phyloP scores from a whole-genome alignment of 2,113 vertebrate species.

The Mustelus asterias region DNA sequence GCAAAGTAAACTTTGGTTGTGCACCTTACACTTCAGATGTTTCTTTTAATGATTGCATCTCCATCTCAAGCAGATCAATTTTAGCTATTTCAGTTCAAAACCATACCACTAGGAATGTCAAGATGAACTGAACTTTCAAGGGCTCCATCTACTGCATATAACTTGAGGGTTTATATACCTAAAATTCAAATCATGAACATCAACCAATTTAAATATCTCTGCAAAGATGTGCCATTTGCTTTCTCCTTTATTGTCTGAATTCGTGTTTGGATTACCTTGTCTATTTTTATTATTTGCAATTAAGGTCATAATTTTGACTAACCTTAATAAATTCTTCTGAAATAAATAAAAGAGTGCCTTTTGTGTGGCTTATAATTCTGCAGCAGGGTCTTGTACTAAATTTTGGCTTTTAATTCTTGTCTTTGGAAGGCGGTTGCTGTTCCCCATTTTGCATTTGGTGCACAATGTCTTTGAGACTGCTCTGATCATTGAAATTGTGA shows the following conservation, averaged over 20 bases:
- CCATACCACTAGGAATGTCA: neutral
- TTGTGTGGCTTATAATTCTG: neutral
- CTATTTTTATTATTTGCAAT: neutral
- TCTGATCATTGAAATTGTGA: neutral
- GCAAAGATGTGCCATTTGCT: neutral
- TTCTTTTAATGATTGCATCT: neutral
- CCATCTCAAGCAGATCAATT: neutral
- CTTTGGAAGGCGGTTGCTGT: neutral
- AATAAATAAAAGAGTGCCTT: neutral
- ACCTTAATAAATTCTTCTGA: neutral
- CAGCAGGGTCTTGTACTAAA: neutral
- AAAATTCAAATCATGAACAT: neutral
- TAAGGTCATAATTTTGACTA: neutral
- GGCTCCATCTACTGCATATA: neutral
- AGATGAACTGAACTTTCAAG: neutral
- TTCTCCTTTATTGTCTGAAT: neutral
- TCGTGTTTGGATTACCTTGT: neutral
- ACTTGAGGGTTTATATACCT: neutral
- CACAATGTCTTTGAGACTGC: neutral
- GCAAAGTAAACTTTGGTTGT: neutral
- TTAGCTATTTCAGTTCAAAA: no score
- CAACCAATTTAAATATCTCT: neutral
- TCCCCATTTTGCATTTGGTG: neutral
- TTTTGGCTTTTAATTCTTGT: neutral
- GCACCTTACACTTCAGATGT: neutral